These are phyloP conservation scores for Dendroctonus valens DNA, from an alignment of 1,140 invertebrate species.

Conservation along the genomic window DNA sequence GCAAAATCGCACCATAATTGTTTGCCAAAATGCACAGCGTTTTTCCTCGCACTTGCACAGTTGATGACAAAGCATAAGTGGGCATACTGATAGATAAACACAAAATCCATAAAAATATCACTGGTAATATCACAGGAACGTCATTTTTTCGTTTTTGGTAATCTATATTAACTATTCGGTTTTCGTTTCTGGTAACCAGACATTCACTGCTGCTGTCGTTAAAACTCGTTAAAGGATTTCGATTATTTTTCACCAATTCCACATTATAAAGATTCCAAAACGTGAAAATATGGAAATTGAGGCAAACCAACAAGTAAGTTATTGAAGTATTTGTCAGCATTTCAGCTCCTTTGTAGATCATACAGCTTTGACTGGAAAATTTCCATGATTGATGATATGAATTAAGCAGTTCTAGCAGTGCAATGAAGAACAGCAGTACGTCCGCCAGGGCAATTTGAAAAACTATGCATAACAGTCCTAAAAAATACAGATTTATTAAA, in stretches of 20 bases:
- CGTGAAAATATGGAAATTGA: slow-evolving; percentile 57
- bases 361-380: slow-evolving; percentile 52
- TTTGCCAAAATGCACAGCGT: slow-evolving; percentile 43
- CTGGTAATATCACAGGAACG: slow-evolving; percentile 53
- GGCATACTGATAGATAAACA: slow-evolving; percentile 57
- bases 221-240: slow-evolving; percentile 48
- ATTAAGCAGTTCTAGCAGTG: slow-evolving; percentile 54
- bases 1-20: slow-evolving; percentile 40
- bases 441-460: slow-evolving; percentile 56
- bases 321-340: slow-evolving; percentile 55
- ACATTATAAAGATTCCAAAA: slow-evolving; percentile 50
- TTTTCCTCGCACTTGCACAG: slow-evolving; percentile 38
- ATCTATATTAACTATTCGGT: slow-evolving; percentile 53
- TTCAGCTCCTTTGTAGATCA: slow-evolving; percentile 53
- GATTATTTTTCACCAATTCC: slow-evolving; percentile 48
- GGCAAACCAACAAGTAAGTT: slow-evolving; percentile 54
- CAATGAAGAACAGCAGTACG: slow-evolving; percentile 49
- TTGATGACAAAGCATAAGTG: slow-evolving; percentile 49
- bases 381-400: slow-evolving; percentile 53
- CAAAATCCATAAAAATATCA: slow-evolving; percentile 56
- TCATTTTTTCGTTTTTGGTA: slow-evolving; percentile 49
- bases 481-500: slow-evolving; percentile 39
- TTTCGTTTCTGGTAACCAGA: slow-evolving; percentile 46
- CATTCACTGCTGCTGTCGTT: slow-evolving; percentile 53
- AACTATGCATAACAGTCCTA: slow-evolving; percentile 55